phyloP scores from a whole-genome alignment of 2,797 vertebrate species.

The Molossus alvarezi region DNA sequence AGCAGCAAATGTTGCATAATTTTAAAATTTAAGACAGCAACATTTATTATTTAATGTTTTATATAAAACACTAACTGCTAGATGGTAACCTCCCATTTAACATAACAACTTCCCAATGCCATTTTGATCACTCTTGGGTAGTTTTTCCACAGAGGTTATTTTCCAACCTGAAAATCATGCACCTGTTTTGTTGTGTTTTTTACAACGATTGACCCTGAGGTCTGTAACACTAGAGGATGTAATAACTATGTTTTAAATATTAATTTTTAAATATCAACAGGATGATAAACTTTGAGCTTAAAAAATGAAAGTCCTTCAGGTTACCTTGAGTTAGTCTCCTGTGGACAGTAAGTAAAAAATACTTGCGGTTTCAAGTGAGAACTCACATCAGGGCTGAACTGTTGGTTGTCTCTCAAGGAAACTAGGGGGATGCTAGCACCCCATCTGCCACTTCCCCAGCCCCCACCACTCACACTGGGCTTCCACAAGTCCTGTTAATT shows the following conservation, averaged over 20 bases:
- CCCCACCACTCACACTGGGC: neutral
- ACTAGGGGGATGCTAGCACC: neutral
- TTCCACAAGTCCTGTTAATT: neutral
- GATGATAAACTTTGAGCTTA: constrained; percentile 32
- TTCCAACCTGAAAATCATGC: neutral
- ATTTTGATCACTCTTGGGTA: neutral
- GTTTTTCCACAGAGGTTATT: neutral
- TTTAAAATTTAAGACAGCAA: neutral
- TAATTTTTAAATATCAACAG: neutral
- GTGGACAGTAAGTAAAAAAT: neutral
- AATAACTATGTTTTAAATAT: constrained; percentile 23
- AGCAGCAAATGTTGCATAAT: neutral
- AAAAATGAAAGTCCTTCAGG: neutral
- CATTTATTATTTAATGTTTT: constrained; percentile 23
- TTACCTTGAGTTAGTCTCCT: constrained; percentile 4
- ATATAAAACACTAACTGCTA: neutral
- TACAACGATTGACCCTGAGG: neutral
- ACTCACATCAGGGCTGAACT: neutral
- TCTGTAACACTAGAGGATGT: neutral
- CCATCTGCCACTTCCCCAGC: neutral
- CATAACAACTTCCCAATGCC: neutral
- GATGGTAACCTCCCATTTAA: neutral
- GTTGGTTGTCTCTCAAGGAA: neutral
- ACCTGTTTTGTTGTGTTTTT: neutral
- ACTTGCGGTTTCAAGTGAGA: neutral